Percentiles rank a stretch among this genome's conserved stretches.
phyloP scores from a whole-genome alignment of 2,888 invertebrate species.

The Graphium colonna region DNA sequence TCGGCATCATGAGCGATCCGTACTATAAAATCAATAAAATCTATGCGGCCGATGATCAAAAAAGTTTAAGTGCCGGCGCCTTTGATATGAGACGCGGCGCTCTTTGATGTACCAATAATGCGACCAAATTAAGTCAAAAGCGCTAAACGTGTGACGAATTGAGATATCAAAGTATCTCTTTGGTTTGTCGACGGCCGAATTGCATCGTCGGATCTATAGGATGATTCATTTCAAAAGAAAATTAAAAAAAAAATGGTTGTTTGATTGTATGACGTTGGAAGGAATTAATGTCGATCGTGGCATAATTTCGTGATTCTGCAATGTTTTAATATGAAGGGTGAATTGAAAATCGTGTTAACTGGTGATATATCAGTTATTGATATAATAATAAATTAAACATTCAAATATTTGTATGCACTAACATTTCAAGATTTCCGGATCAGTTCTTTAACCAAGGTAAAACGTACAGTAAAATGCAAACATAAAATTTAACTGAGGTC shows the following conservation, averaged over 20 bases:
- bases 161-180: slow-evolving; percentile 74
- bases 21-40: slow-evolving; percentile 77
- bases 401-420: neutral
- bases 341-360: neutral
- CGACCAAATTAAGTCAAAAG: slow-evolving; percentile 76
- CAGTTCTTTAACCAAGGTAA: too few species aligned
- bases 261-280: too few species aligned
- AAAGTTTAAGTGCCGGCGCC: slow-evolving; percentile 43
- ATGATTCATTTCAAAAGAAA: slow-evolving; percentile 4
- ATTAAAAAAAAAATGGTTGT: too few species aligned
- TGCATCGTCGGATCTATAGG: slow-evolving; percentile 20
- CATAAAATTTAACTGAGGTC: too few species aligned
- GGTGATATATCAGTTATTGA: neutral
- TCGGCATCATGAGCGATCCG: slow-evolving; percentile 51
- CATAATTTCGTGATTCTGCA: slow-evolving; percentile 14
- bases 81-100: slow-evolving; percentile 65
- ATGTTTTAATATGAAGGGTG: slow-evolving; percentile 13
- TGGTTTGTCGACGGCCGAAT: slow-evolving; percentile 49
- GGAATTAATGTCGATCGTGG: slow-evolving; percentile 4
- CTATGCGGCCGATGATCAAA: slow-evolving; percentile 38
- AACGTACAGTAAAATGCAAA: too few species aligned
- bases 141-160: slow-evolving; percentile 76
- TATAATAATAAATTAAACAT: neutral
- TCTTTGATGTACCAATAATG: slow-evolving; percentile 74
- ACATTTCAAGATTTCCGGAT: too few species aligned